phyloP scores from a whole-genome alignment of 2,797 vertebrate genomes.

The Tragopan temminckii region DNA sequence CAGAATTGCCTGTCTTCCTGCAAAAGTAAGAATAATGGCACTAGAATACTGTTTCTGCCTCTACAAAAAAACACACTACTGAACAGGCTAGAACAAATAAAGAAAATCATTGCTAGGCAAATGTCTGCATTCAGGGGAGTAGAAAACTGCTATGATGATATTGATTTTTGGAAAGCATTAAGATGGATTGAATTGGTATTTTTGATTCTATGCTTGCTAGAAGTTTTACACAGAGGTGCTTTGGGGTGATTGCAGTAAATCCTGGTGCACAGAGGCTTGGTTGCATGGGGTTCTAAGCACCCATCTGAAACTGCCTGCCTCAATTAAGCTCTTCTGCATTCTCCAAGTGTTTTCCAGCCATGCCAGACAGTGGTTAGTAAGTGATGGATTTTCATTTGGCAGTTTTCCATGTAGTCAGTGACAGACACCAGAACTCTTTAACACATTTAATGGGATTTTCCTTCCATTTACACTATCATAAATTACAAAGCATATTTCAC shows the following conservation, averaged over 20 bases:
- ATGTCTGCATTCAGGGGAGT: neutral
- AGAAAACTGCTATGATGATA: neutral
- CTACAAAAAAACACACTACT: neutral
- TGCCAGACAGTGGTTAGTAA: conserved; percentile 32
- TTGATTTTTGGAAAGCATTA: neutral
- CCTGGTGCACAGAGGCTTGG: neutral
- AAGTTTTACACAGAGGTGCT: neutral
- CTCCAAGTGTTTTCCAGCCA: conserved; percentile 29
- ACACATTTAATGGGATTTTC: conserved; percentile 83
- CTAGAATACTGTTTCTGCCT: neutral
- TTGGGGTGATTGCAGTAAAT: neutral
- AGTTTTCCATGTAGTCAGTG: conserved; percentile 29
- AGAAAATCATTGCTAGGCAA: neutral
- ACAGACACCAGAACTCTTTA: conserved; percentile 77
- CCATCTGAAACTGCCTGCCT: neutral
- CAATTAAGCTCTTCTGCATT: neutral
- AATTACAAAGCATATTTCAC: conserved; percentile 87
- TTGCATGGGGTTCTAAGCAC: neutral
- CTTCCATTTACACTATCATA: conserved; percentile 85
- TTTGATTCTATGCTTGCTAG: neutral
- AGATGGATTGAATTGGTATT: neutral
- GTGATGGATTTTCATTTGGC: conserved; percentile 8
- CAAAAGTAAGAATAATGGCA: neutral
- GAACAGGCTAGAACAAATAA: neutral
- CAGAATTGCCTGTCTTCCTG: neutral